phyloP scores from a whole-genome alignment of 2,797 vertebrate species.

The Coregonus sp. region DNA sequence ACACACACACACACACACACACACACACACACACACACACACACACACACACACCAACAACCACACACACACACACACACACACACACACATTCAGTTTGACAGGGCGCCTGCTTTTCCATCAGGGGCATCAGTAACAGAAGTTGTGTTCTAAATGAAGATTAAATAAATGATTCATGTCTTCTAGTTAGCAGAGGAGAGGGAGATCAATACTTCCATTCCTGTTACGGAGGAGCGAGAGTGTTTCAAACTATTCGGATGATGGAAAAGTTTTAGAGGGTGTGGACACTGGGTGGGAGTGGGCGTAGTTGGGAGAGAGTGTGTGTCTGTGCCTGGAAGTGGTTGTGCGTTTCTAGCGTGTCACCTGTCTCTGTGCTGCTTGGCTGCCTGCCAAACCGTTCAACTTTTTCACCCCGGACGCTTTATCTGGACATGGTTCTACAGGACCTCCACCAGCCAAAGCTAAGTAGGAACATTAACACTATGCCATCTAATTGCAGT shows the following conservation, averaged over 20 bases:
- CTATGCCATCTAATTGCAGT: too few species aligned
- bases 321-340: not conserved
- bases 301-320: not conserved
- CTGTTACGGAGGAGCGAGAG: constrained; percentile 22
- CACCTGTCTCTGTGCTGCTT: too few species aligned
- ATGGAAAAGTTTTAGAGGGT: constrained; percentile 40
- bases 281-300: constrained; percentile 3
- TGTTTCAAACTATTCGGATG: constrained; percentile 55
- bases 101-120: constrained; percentile 13
- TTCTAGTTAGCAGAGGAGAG: constrained; percentile 15
- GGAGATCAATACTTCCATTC: constrained; percentile 63
- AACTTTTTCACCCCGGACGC: too few species aligned
- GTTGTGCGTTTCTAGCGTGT: not conserved
- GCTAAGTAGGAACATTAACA: too few species aligned
- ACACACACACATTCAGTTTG: not conserved
- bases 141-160: constrained; percentile 13
- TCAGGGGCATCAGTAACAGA: not conserved
- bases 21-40: too few species aligned
- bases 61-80: too few species aligned
- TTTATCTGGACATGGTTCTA: too few species aligned
- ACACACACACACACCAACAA: too few species aligned
- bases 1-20: too few species aligned
- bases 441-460: too few species aligned
- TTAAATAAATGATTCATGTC: constrained; percentile 40
- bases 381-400: too few species aligned